Percentiles rank a stretch among this genome's conserved stretches.
phyloP scores from a whole-genome alignment of 2,797 vertebrate genomes.

The Capromys pilorides region DNA sequence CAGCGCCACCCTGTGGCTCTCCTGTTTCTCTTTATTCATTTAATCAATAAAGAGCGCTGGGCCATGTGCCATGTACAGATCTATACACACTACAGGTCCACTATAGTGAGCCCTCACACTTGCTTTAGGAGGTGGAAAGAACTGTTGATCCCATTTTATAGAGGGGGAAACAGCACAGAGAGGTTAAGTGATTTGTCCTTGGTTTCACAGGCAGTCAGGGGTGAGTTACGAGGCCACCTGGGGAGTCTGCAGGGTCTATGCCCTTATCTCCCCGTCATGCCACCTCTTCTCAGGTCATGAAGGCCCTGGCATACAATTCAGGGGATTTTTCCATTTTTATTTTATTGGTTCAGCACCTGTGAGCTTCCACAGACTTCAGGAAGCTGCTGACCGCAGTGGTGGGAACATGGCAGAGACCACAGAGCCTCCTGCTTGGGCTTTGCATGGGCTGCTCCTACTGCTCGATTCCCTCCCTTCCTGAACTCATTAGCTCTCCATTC shows the following conservation, averaged over 20 bases:
- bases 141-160: background rate
- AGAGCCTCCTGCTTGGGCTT: background rate
- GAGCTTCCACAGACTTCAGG: background rate
- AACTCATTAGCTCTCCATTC: background rate
- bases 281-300: background rate
- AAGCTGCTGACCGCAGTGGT: background rate
- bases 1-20: background rate
- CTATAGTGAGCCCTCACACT: background rate
- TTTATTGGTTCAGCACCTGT: background rate
- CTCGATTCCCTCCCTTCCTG: background rate
- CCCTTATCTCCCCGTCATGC: background rate
- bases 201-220: background rate
- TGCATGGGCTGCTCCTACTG: background rate
- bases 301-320: background rate
- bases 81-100: background rate
- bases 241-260: background rate
- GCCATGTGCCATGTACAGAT: slow-evolving; percentile 36
- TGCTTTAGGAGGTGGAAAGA: background rate
- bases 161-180: background rate
- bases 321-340: background rate
- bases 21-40: slow-evolving; percentile 43
- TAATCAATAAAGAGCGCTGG: slow-evolving; percentile 40
- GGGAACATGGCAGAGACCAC: background rate
- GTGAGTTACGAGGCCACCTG: background rate
- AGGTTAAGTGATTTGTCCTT: background rate